Evolutionary conservation across 2,113 vertebrate genomes (phyloP), one percentile per base, ranked within the genome.

Genomic region (Pygoscelis antarcticus): DNA sequence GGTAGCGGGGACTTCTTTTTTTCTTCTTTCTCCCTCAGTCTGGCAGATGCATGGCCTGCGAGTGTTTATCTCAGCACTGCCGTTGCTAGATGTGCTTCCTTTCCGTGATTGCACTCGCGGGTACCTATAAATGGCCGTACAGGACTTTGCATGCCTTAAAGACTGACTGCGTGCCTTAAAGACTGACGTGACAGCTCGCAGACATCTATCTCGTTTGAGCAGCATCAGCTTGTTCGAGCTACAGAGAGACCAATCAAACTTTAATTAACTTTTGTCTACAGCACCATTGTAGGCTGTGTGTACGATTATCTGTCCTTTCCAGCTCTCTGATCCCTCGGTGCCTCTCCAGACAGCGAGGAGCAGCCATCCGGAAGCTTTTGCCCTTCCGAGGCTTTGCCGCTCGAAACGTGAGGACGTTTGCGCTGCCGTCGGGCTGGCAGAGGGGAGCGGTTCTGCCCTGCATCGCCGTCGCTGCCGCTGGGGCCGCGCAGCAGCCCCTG

Each of bases 181-280:
- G 34, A 2, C 64, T 2, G 9, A n/a, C 2, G 0, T 84, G 83
- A 51, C 71, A 76, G 77, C 62, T 88, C 5, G 0, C 69, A 78
- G 46, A 52, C 26, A 55, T 90, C 42, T 91, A 8, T 89, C 61
- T 70, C 83, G 66, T 79, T 78, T 83, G 80, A 94, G 82, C 64
- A 91, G 47, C 93, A 84, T 79, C 77, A 74, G 29, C 64, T 89
- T 75, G 91, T 97, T 96, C 54, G 32, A 83, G 76, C 64, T 83
- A 75, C 81, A 83, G 94, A 93, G 60, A 29, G 69, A 58, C 71
- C 3, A 7, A 97, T 97, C 92, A 97, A 96, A 97, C 87, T 96
- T 97, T 96, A 97, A 98, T 98, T 97, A 98, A 78, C 95, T 69
- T 96, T 44, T 78, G 78, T 95, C 80, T 3, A 5, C 91, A 62